Conservation (phyloP, 2,113 vertebrate genomes). For the Benitochromis conjunctus region DNA sequence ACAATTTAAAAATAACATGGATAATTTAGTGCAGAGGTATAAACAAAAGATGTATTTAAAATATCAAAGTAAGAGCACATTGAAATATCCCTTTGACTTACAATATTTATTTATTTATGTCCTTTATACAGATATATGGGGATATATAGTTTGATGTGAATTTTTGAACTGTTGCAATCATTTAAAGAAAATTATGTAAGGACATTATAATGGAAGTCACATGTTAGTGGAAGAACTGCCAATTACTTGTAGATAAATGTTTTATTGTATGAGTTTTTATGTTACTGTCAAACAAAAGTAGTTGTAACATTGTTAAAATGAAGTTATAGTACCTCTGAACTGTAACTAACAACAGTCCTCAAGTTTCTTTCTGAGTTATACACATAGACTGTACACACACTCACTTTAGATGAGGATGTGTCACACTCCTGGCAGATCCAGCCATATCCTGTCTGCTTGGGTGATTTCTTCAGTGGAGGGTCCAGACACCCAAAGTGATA, state of each 20-base stretch:
- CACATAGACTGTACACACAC: not conserved
- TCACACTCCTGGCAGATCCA: constrained; percentile 99
- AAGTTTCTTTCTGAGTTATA: not conserved
- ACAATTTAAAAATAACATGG: not conserved
- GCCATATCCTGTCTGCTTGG: constrained; percentile 96
- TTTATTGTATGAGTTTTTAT: not conserved
- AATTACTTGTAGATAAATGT: not conserved
- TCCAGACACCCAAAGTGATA: constrained; percentile 98
- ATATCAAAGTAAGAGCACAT: not conserved
- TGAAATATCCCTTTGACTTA: not conserved
- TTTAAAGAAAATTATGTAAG: not conserved
- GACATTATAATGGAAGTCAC: not conserved
- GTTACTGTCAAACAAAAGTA: not conserved
- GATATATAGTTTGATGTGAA: not conserved
- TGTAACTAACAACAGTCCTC: not conserved
- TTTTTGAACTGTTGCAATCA: not conserved
- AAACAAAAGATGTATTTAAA: not conserved
- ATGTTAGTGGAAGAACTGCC: not conserved
- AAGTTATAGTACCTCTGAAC: not conserved
- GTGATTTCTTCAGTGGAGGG: constrained; percentile 98
- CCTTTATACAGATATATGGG: not conserved
- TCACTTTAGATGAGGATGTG: constrained; percentile 95
- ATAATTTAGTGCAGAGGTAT: not conserved
- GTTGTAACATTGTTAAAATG: not conserved
- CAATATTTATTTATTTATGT: not conserved